Conservation (phyloP, 2,797 vertebrate species). For the Morus bassanus region DNA sequence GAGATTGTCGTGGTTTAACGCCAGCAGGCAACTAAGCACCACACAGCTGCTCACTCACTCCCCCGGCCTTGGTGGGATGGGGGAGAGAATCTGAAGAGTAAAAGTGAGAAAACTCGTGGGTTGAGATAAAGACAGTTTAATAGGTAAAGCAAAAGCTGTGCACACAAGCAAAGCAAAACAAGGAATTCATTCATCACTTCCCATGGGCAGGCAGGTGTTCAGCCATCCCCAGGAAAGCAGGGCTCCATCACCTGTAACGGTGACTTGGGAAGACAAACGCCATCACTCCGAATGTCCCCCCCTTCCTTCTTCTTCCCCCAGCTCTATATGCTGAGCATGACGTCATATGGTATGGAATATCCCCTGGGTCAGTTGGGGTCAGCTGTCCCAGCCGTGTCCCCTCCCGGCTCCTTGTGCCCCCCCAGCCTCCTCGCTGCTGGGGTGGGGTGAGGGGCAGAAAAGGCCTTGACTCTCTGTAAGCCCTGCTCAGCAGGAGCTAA, state of each 20-base stretch:
- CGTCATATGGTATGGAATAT: accelerated
- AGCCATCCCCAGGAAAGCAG: background rate
- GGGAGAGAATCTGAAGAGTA: background rate
- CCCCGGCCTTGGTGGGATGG: background rate
- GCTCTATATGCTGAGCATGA: background rate
- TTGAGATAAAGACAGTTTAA: background rate
- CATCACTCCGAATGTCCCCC: background rate
- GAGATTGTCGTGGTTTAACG: background rate
- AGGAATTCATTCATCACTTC: background rate
- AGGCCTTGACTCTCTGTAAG: background rate
- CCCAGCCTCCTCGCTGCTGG: background rate
- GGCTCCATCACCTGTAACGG: background rate
- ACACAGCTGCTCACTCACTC: background rate
- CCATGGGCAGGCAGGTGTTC: background rate
- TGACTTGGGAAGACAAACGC: background rate
- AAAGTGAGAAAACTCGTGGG: background rate
- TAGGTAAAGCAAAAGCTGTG: background rate
- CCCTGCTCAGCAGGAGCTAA: background rate
- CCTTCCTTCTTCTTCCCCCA: background rate
- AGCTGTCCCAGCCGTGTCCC: background rate
- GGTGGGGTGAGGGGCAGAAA: background rate
- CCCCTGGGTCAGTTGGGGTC: background rate
- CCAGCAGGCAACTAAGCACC: background rate
- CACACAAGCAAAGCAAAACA: background rate
- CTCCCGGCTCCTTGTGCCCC: background rate